These are phyloP conservation scores for Muntiacus reevesi DNA, from an alignment of 2,113 vertebrate species.

Conservation along the genomic window DNA sequence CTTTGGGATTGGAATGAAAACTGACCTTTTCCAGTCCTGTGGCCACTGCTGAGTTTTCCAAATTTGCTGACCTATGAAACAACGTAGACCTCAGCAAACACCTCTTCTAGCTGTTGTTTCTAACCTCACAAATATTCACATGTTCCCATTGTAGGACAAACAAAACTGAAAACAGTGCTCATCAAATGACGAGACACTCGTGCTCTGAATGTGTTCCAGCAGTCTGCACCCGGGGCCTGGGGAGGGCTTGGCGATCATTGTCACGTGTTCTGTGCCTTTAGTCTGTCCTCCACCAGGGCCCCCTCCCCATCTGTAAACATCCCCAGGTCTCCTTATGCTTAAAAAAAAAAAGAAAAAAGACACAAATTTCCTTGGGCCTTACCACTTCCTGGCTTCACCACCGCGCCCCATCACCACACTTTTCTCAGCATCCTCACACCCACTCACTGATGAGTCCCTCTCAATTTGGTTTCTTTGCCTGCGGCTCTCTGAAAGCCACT, in stretches of 20 bases:
- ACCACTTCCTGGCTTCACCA: conserved; percentile 9
- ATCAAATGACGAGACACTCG: accelerated
- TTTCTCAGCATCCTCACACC: background rate
- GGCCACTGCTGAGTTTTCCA: background rate
- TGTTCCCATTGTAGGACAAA: background rate
- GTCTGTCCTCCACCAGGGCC: accelerated
- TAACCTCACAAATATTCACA: background rate
- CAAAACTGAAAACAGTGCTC: background rate
- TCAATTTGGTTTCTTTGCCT: background rate
- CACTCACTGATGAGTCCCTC: background rate
- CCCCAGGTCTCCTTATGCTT: background rate
- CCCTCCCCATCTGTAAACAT: background rate
- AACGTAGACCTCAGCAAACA: background rate
- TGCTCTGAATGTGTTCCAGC: background rate
- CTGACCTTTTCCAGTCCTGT: background rate
- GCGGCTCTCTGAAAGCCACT: background rate
- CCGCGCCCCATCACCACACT: background rate
- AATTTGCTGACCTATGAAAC: background rate
- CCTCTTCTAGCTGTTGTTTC: background rate
- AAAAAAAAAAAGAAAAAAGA: background rate
- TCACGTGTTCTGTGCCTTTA: accelerated
- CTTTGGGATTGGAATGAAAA: background rate
- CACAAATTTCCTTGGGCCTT: background rate
- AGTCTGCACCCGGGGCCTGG: accelerated
- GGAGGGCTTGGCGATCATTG: too few species aligned